phyloP scores from a whole-genome alignment of 2,797 vertebrate genomes.

The Buceros bicornis region DNA sequence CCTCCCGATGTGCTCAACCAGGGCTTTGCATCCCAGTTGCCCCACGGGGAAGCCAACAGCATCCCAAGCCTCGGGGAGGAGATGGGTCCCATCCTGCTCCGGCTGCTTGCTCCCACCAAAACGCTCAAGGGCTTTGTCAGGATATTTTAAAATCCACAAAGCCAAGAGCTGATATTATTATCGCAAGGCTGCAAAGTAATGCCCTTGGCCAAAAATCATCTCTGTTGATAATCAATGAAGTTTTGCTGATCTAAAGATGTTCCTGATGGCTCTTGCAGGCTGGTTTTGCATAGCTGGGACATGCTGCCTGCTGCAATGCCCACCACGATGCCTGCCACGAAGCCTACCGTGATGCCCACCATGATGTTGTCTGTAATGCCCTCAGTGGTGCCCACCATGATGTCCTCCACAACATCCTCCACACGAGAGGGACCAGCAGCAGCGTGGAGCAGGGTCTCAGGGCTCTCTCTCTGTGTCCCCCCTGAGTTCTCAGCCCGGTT shows the following conservation, averaged over 20 bases:
- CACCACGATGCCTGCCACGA: accelerated
- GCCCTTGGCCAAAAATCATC: not conserved
- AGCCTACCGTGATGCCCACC: not conserved
- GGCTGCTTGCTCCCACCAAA: not conserved
- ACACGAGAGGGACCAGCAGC: not conserved
- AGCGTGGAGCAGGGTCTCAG: accelerated
- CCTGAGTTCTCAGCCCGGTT: not conserved
- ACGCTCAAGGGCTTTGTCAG: not conserved
- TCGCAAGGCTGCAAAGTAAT: not conserved
- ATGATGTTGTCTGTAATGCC: accelerated
- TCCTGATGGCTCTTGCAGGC: not conserved
- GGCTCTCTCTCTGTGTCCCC: not conserved
- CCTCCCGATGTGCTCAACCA: not conserved
- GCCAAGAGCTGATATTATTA: not conserved
- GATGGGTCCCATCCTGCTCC: not conserved
- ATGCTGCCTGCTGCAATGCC: accelerated
- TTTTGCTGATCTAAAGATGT: not conserved
- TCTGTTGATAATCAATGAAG: not conserved
- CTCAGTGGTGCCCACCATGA: accelerated
- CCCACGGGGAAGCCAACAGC: not conserved
- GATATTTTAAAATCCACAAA: not conserved
- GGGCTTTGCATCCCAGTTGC: not conserved
- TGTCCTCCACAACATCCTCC: accelerated
- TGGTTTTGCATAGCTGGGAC: not conserved
- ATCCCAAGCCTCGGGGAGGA: not conserved